Evolutionary conservation across 2,888 invertebrate species (phyloP).

Genomic region (Acholoe squamosa): DNA sequence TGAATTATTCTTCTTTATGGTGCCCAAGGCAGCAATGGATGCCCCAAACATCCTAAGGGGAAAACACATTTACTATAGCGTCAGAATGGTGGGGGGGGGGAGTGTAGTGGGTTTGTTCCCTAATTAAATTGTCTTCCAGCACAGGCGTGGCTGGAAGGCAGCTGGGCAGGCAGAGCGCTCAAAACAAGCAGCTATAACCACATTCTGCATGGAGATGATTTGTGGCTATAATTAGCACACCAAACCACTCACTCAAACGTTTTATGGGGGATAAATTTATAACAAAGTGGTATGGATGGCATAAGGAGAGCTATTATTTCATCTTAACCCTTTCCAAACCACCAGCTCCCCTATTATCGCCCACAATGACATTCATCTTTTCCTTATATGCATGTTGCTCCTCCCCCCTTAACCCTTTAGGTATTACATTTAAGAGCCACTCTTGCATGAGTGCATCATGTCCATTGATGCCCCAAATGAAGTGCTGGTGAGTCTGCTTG

Average conservation of each 20-base stretch:
- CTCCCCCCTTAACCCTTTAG: too few relatives aligned
- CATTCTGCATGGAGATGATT: constrained; percentile 15
- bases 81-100: neutral
- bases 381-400: too few relatives aligned
- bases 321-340: neutral
- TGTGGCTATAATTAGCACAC: neutral
- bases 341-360: neutral
- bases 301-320: neutral
- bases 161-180: neutral
- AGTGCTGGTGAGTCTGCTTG: too few relatives aligned
- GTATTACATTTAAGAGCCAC: too few relatives aligned
- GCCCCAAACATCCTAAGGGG: too few relatives aligned
- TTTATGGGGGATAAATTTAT: neutral
- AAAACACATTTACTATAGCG: too few relatives aligned
- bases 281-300: neutral
- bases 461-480: too few relatives aligned
- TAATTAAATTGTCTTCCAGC: constrained; percentile 1
- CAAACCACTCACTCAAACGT: neutral
- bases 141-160: neutral
- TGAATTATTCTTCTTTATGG: too few relatives aligned
- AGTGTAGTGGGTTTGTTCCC: neutral
- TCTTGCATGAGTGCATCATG: too few relatives aligned
- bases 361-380: neutral
- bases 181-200: neutral
- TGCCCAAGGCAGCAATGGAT: too few relatives aligned